Evolutionary conservation across 2,888 invertebrate species (phyloP).

Genomic region (Apamea crenata): DNA sequence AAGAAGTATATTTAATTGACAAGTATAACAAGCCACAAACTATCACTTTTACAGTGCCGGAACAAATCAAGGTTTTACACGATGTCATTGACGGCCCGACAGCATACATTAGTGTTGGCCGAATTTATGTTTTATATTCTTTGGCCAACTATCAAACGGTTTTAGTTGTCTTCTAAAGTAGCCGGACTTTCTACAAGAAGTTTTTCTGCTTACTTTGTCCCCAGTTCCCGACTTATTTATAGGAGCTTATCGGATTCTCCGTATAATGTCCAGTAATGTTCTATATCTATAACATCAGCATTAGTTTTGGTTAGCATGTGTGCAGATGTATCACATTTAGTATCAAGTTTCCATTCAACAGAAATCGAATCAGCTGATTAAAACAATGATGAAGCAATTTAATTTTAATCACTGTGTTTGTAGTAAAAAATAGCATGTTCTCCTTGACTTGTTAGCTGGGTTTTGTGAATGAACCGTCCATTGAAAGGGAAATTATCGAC

Average conservation of each 20-base stretch:
- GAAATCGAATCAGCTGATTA: slow-evolving; percentile 34
- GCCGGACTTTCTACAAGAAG: background rate
- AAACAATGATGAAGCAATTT: slow-evolving; percentile 16
- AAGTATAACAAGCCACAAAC: slow-evolving; percentile 21
- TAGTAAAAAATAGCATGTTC: slow-evolving; percentile 51
- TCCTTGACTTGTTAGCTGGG: slow-evolving; percentile 55
- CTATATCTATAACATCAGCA: background rate
- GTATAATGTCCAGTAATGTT: background rate
- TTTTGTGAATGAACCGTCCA: slow-evolving; percentile 71
- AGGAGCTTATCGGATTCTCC: background rate
- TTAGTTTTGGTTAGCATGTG: background rate
- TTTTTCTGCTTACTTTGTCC: background rate
- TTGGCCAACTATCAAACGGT: background rate
- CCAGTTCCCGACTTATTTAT: background rate
- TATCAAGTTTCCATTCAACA: slow-evolving; percentile 16
- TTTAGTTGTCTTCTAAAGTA: background rate
- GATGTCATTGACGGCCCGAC: slow-evolving; percentile 43
- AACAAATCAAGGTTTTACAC: slow-evolving; percentile 52
- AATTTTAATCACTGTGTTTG: slow-evolving; percentile 39
- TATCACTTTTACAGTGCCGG: slow-evolving; percentile 51
- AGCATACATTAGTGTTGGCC: background rate
- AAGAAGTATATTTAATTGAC: slow-evolving; percentile 21
- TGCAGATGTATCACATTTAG: background rate
- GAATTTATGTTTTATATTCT: slow-evolving; percentile 9
- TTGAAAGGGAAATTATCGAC: slow-evolving; percentile 73